Base-by-base conservation (phyloP, 2,113 vertebrate genomes). In the Leptosomus discolor region DNA sequence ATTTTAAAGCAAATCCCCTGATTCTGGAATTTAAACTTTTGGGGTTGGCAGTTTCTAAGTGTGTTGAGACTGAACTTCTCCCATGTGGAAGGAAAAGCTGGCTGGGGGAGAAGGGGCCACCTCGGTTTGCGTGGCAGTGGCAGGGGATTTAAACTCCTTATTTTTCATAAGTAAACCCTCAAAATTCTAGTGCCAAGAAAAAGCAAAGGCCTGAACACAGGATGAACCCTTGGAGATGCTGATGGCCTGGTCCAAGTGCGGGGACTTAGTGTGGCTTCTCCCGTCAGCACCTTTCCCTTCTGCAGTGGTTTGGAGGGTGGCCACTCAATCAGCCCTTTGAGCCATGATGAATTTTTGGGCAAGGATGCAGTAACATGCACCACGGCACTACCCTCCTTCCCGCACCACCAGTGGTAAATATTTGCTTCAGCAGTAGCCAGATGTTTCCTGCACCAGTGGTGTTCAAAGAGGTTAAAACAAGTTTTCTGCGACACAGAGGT, bases 101-200 rank as follows among this genome's bases (percentile, higher is more conserved):
- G 0, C 13, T 64, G 23, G 16, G 39, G 3, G 24, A 53, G 24
- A 83, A 84, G 71, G 32, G 5, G 16, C 6, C 26, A 17, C 11
- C 13, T 57, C 0, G 0, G 21, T 60, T 92, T 51, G 36, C 7
- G 4, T 20, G 50, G 29, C 15, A 41, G 57, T 11, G 12, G 12
- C 0, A 4, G 15, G 19, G 51, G 34, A 5, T 77, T 43, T n/a
- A 68, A 87, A 88, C 48, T 17, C 15, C 19, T 50, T 87, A 37
- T 56, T 90, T 93, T 91, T 82, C 5, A 5, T 43, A 51, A 53
- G 84, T 37, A 70, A 79, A 30, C 24, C 32, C 71, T 73, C 50
- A 58, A 75, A 87, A 10, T 13, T 36, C 53, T 60, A 46, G 24
- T 67, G 58, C 26, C 23, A 32, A 8, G 9, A 21, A 69, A 83